A percentile compares a stretch with the other conserved stretches of the same genome.
Conservation (phyloP, 2,888 invertebrate genomes). For the Melinaea menophilus region DNA sequence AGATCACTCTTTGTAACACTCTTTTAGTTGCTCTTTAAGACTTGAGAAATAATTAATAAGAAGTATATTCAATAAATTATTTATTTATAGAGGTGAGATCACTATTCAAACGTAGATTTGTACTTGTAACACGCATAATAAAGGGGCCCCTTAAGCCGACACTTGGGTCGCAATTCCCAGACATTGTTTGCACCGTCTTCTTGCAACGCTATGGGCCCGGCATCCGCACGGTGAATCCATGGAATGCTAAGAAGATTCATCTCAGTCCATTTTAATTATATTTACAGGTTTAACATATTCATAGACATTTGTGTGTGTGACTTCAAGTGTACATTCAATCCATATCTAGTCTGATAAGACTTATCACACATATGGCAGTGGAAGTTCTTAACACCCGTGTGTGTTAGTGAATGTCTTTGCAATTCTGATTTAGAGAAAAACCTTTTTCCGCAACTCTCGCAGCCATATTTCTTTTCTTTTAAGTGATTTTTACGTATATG, state of each 20-base stretch:
- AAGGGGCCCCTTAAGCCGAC: too few relatives aligned
- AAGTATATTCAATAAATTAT: background rate
- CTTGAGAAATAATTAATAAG: background rate
- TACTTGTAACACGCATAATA: constrained; percentile 6
- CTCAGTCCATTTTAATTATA: constrained; percentile 6
- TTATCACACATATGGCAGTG: constrained; percentile 72
- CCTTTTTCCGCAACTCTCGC: constrained; percentile 66
- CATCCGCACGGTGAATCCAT: too few relatives aligned
- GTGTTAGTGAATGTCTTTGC: constrained; percentile 66
- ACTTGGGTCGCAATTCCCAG: too few relatives aligned
- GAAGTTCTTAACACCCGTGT: constrained; percentile 71
- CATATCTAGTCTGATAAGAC: constrained; percentile 71
- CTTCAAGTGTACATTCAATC: constrained; percentile 70
- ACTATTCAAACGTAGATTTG: constrained; percentile 11
- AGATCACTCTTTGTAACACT: background rate
- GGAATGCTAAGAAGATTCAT: too few relatives aligned
- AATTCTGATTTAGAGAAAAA: constrained; percentile 71
- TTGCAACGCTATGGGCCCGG: too few relatives aligned
- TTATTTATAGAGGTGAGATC: constrained; percentile 14
- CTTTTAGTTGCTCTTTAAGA: background rate
- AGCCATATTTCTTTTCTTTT: constrained; percentile 70
- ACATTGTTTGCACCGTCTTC: too few relatives aligned
- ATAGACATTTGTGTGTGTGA: constrained; percentile 54
- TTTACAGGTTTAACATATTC: constrained; percentile 45
- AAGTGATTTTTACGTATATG: constrained; percentile 70